Base-by-base conservation (phyloP, 2,113 vertebrate species). In the Heterochromis multidens region DNA sequence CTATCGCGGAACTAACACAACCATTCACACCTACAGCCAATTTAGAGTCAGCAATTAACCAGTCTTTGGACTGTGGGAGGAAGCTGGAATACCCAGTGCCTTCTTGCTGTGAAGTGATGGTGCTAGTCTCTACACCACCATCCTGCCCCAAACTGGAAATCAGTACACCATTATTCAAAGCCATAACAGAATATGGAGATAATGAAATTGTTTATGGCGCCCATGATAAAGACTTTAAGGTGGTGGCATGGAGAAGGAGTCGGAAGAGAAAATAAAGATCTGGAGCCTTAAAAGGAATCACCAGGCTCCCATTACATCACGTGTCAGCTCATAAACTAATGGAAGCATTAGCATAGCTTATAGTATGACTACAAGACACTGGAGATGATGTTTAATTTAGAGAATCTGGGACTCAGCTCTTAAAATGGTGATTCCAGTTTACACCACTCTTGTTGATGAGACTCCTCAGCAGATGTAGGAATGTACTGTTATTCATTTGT, bases 311-410 rank as follows among this genome's bases (percentile, higher is more conserved):
- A 85, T 94, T 91, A 87, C 80, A 87, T 81, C 88, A 86, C 65
- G 79, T 89, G 87, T 93, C 89, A 88, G 83, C 88, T 93, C 83
- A 93, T 87, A 92, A 91, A 92, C 90, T 91, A 92, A 94, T 90
- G 89, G 90, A 92, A 87, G 87, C 88, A 88, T 94, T 93, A 94
- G 89, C 87, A 91, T 92, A 89, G 91, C 93, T 92, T 89, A 91
- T 88, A 84, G 16, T 85, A 86, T 63, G 86, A 92, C 88, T 92
- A 76, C 79, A 90, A 89, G 89, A 93, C 88, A 93, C 59, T 86
- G 81, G 85, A 87, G 88, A 93, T 85, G 81, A 90, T 94, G 82
- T 88, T 91, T 93, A 84, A 93, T 92, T 92, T 83, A 92, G 79
- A 90, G 83, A 88, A 88, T 87, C 83, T 72, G 77, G 85, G 60